Conservation (phyloP, 2,113 vertebrate genomes). For the Talpa occidentalis region DNA sequence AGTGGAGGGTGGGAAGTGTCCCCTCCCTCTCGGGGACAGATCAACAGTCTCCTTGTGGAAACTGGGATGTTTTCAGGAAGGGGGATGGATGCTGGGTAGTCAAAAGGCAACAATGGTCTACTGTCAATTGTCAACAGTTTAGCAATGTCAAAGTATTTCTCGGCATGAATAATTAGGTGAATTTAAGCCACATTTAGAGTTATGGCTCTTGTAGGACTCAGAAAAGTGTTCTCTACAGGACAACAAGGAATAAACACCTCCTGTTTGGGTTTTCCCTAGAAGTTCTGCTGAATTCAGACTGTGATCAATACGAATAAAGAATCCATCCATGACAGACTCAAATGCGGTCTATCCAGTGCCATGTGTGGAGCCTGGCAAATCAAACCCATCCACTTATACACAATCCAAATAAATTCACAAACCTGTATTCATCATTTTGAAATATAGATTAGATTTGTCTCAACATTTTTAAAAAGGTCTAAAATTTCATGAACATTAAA, state of each 20-base stretch:
- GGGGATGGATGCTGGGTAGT: not conserved
- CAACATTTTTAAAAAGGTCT: not conserved
- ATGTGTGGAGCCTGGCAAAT: not conserved
- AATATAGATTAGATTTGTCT: not conserved
- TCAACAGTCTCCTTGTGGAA: not conserved
- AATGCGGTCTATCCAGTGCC: no score
- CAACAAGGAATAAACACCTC: not conserved
- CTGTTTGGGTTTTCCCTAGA: not conserved
- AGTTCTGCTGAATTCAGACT: not conserved
- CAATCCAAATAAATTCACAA: not conserved
- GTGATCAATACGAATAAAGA: not conserved
- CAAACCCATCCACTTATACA: not conserved
- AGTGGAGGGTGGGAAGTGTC: not conserved
- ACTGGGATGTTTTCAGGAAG: not conserved
- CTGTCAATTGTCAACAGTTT: not conserved
- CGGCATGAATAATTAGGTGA: not conserved
- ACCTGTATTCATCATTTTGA: not conserved
- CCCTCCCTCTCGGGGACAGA: not conserved
- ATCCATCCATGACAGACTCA: not conserved
- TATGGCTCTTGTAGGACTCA: not conserved
- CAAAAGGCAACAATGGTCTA: not conserved
- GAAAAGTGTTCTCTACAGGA: not conserved
- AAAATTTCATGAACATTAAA: conserved; percentile 20
- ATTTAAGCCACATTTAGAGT: not conserved
- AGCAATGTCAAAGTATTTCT: not conserved